phyloP scores from a whole-genome alignment of 2,113 vertebrate species.

The Ceyx cyanopectus region DNA sequence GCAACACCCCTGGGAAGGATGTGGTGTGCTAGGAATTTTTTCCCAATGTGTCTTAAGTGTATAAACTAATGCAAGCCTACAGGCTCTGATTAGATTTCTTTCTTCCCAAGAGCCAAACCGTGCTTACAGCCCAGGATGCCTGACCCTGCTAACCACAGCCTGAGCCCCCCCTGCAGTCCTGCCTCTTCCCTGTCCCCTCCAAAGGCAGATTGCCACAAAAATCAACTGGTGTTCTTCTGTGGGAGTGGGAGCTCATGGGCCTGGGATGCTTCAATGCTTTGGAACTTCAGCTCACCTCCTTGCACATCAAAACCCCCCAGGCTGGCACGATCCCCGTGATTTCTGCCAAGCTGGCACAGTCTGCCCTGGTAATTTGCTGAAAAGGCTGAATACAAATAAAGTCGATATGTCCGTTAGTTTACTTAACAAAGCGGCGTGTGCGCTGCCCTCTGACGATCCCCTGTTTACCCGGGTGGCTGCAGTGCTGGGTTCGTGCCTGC shows the following conservation, averaged over 20 bases:
- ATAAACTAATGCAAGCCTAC: neutral
- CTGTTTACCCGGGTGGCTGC: conserved; percentile 16
- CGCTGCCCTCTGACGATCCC: neutral
- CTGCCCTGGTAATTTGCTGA: neutral
- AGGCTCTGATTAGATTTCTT: neutral
- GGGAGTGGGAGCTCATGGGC: neutral
- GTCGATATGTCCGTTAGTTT: neutral
- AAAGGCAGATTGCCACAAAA: neutral
- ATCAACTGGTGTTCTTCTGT: neutral
- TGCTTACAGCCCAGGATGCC: neutral
- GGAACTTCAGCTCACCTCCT: neutral
- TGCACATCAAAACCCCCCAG: neutral
- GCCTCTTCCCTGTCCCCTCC: neutral
- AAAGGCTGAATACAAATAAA: neutral
- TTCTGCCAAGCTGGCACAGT: neutral
- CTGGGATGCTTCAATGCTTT: rapidly evolving
- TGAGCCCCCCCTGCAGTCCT: neutral
- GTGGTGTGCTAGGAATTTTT: neutral
- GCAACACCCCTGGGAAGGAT: neutral
- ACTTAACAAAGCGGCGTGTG: neutral
- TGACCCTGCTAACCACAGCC: neutral
- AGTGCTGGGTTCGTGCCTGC: neutral
- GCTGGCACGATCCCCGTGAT: neutral
- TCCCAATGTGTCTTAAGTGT: neutral
- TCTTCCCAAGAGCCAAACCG: rapidly evolving